Conservation (phyloP, 1,140 invertebrate species). For the Drosophila arizonae region DNA sequence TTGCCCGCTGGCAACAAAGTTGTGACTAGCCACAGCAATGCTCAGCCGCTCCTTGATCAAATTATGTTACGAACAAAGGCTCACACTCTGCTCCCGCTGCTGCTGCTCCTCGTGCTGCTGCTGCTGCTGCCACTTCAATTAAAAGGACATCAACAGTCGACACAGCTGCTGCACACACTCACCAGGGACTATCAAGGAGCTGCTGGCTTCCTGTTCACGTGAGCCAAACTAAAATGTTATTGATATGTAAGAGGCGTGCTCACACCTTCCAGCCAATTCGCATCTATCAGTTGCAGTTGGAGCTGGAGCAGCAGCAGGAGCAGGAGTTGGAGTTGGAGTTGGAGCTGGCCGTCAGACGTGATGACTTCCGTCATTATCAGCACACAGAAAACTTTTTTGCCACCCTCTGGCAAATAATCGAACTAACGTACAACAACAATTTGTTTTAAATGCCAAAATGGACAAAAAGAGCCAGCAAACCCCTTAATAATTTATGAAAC, state of each 20-base stretch:
- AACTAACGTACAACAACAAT: conserved; percentile 76
- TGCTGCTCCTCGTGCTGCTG: conserved; percentile 1
- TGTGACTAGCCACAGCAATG: conserved; percentile 12
- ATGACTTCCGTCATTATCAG: conserved; percentile 72
- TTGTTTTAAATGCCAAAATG: conserved; percentile 76
- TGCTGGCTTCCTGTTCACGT: conserved; percentile 11
- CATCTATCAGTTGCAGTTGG: conserved; percentile 25
- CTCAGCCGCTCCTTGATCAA: conserved; percentile 18
- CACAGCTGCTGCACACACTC: conserved; percentile 62
- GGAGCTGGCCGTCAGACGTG: conserved; percentile 48
- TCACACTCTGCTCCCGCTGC: conserved; percentile 5
- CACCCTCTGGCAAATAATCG: conserved; percentile 66
- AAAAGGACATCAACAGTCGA: conserved; percentile 80
- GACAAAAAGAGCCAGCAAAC: conserved; percentile 53
- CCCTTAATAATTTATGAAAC: conserved; percentile 78
- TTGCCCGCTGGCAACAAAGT: background rate
- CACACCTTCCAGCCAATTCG: conserved; percentile 53
- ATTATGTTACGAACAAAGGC: conserved; percentile 29
- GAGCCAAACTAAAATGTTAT: conserved; percentile 65
- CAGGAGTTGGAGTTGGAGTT: background rate
- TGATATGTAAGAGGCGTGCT: conserved; percentile 74
- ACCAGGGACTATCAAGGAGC: background rate
- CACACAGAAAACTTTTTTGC: conserved; percentile 56
- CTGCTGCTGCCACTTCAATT: conserved; percentile 67
- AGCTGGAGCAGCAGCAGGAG: background rate